Percentiles rank a stretch among this genome's conserved stretches.
phyloP scores from a whole-genome alignment of 2,797 vertebrate genomes.

The Chrosomus eos region DNA sequence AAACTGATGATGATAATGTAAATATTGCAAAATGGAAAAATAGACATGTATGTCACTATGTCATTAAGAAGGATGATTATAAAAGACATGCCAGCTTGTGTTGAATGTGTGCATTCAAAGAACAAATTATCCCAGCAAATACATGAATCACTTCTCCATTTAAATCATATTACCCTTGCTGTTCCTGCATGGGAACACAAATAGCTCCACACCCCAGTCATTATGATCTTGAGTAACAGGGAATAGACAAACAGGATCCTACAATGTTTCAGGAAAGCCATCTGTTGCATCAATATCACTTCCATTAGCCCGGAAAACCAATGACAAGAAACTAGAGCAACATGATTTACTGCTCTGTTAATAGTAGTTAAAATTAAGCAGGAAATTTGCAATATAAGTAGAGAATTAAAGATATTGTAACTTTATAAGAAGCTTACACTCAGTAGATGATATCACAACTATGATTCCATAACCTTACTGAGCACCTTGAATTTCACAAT shows the following conservation, averaged over 20 bases:
- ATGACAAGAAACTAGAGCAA: neutral
- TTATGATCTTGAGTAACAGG: neutral
- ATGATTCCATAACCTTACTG: neutral
- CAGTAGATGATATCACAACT: neutral
- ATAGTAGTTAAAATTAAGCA: neutral
- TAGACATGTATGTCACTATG: neutral
- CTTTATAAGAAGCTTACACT: neutral
- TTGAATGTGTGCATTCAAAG: neutral
- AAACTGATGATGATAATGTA: constrained; percentile 19
- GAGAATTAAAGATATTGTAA: neutral
- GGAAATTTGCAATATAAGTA: neutral
- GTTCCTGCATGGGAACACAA: constrained; percentile 22
- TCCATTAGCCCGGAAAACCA: neutral
- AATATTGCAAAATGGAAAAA: constrained; percentile 12
- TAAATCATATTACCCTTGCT: neutral
- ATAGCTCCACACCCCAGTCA: constrained; percentile 27
- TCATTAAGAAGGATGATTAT: neutral
- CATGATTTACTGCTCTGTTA: neutral
- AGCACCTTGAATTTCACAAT: neutral
- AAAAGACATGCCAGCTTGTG: constrained; percentile 11
- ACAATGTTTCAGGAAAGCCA: constrained; percentile 13
- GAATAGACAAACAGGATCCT: neutral
- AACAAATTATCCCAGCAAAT: constrained; percentile 21
- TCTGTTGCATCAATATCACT: neutral
- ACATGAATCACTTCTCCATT: constrained; percentile 9